Conservation (phyloP, 1,140 invertebrate species). For the Zaprionus ghesquierei region DNA sequence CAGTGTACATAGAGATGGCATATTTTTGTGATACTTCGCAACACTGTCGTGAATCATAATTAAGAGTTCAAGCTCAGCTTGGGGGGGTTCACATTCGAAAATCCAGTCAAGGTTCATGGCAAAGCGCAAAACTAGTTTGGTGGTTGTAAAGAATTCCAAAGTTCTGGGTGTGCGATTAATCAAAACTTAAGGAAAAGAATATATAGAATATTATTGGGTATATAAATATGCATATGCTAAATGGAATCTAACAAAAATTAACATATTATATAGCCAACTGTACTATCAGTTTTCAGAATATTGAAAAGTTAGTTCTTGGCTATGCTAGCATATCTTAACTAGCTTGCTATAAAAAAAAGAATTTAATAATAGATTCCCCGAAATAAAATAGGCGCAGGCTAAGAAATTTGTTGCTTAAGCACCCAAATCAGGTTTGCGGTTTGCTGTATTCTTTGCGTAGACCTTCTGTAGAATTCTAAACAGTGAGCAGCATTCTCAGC, state of each 20-base stretch:
- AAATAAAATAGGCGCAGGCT: slow-evolving; percentile 42
- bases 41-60: slow-evolving; percentile 16
- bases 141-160: slow-evolving; percentile 19
- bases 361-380: slow-evolving; percentile 49
- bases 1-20: background rate
- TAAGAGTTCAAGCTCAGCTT: slow-evolving; percentile 18
- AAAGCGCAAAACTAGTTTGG: slow-evolving; percentile 40
- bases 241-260: background rate
- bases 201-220: background rate
- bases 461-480: slow-evolving; percentile 61
- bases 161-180: slow-evolving; percentile 29
- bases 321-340: slow-evolving; percentile 40
- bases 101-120: slow-evolving; percentile 8
- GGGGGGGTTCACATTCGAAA: background rate
- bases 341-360: slow-evolving; percentile 28
- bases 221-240: background rate
- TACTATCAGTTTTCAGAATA: background rate
- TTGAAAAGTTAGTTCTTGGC: slow-evolving; percentile 5
- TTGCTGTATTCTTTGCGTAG: slow-evolving; percentile 1
- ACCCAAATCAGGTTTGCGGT: slow-evolving; percentile 65
- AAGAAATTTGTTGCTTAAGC: slow-evolving; percentile 43
- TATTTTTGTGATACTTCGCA: background rate
- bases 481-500: slow-evolving; percentile 33
- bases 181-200: background rate
- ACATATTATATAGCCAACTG: background rate